These are phyloP conservation scores for Drosophila conformis DNA, from an alignment of 2,888 invertebrate species.

Conservation along the genomic window DNA sequence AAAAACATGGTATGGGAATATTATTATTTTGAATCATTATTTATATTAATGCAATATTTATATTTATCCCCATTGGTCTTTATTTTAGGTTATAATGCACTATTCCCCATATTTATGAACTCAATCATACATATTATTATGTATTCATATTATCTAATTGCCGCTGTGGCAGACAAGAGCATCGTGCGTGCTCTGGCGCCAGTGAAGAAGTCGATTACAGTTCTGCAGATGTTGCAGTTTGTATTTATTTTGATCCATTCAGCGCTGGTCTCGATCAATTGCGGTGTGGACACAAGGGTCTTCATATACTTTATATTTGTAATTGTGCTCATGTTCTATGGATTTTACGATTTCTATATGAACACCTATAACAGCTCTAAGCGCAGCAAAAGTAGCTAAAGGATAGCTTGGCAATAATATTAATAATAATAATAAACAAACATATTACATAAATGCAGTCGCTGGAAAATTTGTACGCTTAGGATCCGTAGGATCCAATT, in stretches of 20 bases:
- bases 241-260: constrained; percentile 88
- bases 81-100: constrained; percentile 88
- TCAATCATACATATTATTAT: constrained; percentile 90
- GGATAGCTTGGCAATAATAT: constrained; percentile 1
- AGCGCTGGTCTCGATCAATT: constrained; percentile 82
- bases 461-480: background rate
- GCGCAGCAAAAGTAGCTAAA: constrained; percentile 7
- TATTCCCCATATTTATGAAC: constrained; percentile 89
- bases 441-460: background rate
- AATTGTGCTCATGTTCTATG: constrained; percentile 88
- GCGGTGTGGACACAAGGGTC: constrained; percentile 86
- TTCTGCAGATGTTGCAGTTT: constrained; percentile 91
- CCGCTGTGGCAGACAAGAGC: constrained; percentile 87
- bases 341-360: constrained; percentile 90
- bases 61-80: background rate
- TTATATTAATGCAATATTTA: background rate
- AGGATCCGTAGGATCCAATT: background rate
- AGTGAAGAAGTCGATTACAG: constrained; percentile 88
- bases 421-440: background rate
- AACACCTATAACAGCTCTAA: constrained; percentile 85
- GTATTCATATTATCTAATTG: constrained; percentile 90
- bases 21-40: background rate
- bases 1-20: constrained; percentile 86
- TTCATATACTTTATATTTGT: constrained; percentile 87
- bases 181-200: constrained; percentile 86